Base-by-base conservation (phyloP, 2,113 vertebrate genomes). In the Zapus hudsonius region DNA sequence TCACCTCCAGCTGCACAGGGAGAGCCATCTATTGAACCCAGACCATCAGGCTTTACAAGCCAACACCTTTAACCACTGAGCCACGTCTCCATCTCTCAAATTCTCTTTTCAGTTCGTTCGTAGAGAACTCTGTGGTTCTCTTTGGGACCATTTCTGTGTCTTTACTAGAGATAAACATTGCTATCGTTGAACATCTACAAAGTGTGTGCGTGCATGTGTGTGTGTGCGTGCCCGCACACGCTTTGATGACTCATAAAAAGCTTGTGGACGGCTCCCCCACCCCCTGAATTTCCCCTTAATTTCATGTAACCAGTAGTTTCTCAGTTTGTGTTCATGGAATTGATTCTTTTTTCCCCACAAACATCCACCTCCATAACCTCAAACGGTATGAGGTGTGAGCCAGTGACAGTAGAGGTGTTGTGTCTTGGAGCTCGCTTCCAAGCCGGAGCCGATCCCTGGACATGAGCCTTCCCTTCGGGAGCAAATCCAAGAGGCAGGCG, bases 291-390 rank as follows among this genome's bases (percentile, higher is more conserved):
- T 66, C 44, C 66, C 55, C 44, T 5, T 84, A 78, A 42, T 47
- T 84, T 38, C 64, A 64, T 55, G 84, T 88, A 73, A 92, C 87
- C 83, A 80, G 19, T 80, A 74, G 27, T 70, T 94, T 90, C 63
- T 73, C 44, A 86, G 47, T 92, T 94, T 92, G 82, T 93, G 69
- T 92, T 94, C 93, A 91, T 79, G 80, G 42, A 86, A 89, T 89
- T 75, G 88, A 90, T 87, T 7, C 47, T 87, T 95, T 76, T 57
- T 75, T 74, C 84, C 69, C 72, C 91, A 74, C 78, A 95, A 78
- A 86, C 80, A 83, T 75, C 79, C 84, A 80, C 89, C 84, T 92
- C 33, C 15, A 22, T 44, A 76, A 66, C 89, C 87, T 94, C 69
- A 38, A 72, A 94, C 72, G 42, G 5, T 40, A 52, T 27, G 78